phyloP scores from a whole-genome alignment of 2,797 vertebrate species.

The Onychomys arenicola region DNA sequence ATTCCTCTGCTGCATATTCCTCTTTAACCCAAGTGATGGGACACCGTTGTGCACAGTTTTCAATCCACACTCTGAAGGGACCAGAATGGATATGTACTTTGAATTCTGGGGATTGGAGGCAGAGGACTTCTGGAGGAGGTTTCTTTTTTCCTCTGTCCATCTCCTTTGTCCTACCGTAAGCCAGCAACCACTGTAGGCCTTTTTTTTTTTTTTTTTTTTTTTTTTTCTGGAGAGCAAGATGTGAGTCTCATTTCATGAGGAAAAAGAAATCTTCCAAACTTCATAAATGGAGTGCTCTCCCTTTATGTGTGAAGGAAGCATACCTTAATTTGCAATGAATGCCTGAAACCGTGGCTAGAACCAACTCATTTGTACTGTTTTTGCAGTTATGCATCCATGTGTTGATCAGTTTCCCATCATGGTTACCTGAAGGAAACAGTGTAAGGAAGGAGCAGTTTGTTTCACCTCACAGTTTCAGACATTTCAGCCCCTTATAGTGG shows the following conservation, averaged over 20 bases:
- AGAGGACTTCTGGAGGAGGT: background rate
- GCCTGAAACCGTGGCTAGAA: background rate
- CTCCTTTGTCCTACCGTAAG: background rate
- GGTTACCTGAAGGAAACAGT: background rate
- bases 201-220: background rate
- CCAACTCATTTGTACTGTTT: background rate
- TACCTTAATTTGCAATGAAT: background rate
- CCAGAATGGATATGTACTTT: background rate
- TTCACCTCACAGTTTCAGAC: background rate
- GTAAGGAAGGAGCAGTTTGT: background rate
- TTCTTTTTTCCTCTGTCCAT: background rate
- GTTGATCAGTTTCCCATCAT: background rate
- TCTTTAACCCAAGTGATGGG: background rate
- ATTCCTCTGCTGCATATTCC: background rate
- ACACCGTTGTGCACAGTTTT: background rate
- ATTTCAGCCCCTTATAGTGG: background rate
- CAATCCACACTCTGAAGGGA: background rate
- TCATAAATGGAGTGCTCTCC: background rate
- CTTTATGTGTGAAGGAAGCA: background rate
- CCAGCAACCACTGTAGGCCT: background rate
- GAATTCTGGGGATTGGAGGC: background rate
- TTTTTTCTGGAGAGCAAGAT: background rate
- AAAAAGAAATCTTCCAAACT: background rate
- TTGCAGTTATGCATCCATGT: background rate
- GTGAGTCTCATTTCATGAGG: background rate